Conservation (phyloP, 1,140 invertebrate genomes). For the Dolichoris vasculosae region DNA sequence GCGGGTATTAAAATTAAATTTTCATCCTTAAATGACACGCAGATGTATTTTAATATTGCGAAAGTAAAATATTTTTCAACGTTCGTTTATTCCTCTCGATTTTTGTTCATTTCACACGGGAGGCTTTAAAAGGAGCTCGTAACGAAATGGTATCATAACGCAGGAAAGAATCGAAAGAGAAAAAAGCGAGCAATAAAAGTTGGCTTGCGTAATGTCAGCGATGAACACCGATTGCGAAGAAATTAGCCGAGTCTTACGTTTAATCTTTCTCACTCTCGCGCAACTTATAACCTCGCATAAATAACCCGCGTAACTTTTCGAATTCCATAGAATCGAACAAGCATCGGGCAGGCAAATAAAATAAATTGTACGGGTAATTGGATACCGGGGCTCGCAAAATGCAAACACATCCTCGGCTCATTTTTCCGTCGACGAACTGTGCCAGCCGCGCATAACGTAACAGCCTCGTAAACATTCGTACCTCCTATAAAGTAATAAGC, state of each 20-base stretch:
- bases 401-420: background rate
- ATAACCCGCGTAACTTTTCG: background rate
- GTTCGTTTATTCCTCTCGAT: background rate
- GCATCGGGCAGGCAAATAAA: background rate
- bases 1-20: background rate
- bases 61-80: background rate
- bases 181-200: background rate
- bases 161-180: background rate
- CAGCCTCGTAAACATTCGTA: background rate
- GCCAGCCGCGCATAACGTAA: background rate
- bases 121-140: background rate
- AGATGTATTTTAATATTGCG: background rate
- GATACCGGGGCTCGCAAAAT: background rate
- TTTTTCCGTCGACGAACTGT: background rate
- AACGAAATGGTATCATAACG: background rate
- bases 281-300: background rate
- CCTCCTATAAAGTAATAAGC: background rate
- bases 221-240: background rate
- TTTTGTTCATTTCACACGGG: background rate
- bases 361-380: slow-evolving; percentile 4
- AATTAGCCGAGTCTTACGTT: background rate
- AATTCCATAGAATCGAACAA: background rate
- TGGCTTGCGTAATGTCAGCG: background rate
- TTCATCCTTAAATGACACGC: background rate
- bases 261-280: background rate